Evolutionary conservation across 2,113 vertebrate species (phyloP), one percentile per base, ranked within the genome.

Genomic region (Mola mola): DNA sequence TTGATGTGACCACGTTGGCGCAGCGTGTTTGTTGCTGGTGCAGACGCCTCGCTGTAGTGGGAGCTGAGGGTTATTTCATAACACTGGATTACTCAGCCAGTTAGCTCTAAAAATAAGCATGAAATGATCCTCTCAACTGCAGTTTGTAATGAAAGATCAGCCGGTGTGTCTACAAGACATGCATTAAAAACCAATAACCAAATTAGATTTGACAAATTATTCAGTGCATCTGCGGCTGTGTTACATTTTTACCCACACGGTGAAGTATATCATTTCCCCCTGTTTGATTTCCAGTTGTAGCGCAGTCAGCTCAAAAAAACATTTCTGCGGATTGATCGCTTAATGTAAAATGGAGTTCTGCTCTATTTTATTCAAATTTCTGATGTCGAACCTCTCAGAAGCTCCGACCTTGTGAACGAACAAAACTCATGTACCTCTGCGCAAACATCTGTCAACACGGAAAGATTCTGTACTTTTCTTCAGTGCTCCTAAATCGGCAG

Each of bases 21-120:
- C 47, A 62, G 52, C 56, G 68, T 51, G 74, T 83, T 86, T 85
- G 83, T 81, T 72, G 41, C 56, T 66, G 65, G 60, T 72, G 79
- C 69, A 46, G 75, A 84, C 47, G 72, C 80, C 78, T 85, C 78
- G 56, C 79, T 82, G 75, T 79, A 68, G 78, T 85, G 78, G 70
- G 73, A 84, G 81, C 61, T 58, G 79, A 76, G 74, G 44, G 75
- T 82, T 82, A 82, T 89, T 87, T 86, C 81, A 78, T 87, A 80
- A 85, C 80, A 68, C 63, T 75, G 74, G 71, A 86, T 88, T 88
- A 89, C 66, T 89, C 84, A 87, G 82, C 63, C 70, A 56, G 74
- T 53, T 61, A 65, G 62, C 57, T 78, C 84, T 84, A 88, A 88
- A 89, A 83, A 88, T 85, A 89, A 79, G 75, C 78, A 84, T 85